Evolutionary conservation across 1,140 invertebrate species (phyloP).

Genomic region (Euwallacea fornicatus): DNA sequence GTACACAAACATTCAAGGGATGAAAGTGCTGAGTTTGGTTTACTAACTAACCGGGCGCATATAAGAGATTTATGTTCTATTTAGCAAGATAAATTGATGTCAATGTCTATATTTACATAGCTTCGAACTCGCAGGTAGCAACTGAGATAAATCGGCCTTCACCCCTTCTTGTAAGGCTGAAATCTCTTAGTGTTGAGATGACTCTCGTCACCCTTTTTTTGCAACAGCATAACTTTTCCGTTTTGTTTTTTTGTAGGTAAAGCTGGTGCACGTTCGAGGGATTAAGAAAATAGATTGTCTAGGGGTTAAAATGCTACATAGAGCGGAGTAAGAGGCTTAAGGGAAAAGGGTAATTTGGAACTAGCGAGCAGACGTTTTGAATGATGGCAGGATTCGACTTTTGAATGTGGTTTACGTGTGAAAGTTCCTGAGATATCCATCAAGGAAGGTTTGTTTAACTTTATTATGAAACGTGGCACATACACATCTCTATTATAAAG

Average conservation of each 20-base stretch:
- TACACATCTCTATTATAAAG: too few relatives aligned
- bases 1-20: too few relatives aligned
- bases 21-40: too few relatives aligned
- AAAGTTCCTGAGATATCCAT: too few relatives aligned
- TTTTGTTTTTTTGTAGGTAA: background rate
- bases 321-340: constrained; percentile 9
- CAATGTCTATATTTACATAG: background rate
- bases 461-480: too few relatives aligned
- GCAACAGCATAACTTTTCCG: background rate
- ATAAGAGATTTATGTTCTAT: too few relatives aligned
- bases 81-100: background rate
- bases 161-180: too few relatives aligned
- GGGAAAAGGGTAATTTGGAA: constrained; percentile 8
- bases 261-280: background rate
- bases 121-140: too few relatives aligned
- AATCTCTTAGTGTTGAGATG: too few relatives aligned
- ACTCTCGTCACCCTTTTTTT: background rate
- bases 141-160: too few relatives aligned
- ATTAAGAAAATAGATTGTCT: constrained; percentile 20
- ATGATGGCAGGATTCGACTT: background rate
- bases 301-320: constrained; percentile 5
- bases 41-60: too few relatives aligned
- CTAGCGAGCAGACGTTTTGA: background rate
- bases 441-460: too few relatives aligned
- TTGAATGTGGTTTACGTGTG: background rate